A percentile compares a stretch with the other conserved stretches of the same genome.
phyloP scores from a whole-genome alignment of 2,888 invertebrate genomes.

The Melanchra persicariae region DNA sequence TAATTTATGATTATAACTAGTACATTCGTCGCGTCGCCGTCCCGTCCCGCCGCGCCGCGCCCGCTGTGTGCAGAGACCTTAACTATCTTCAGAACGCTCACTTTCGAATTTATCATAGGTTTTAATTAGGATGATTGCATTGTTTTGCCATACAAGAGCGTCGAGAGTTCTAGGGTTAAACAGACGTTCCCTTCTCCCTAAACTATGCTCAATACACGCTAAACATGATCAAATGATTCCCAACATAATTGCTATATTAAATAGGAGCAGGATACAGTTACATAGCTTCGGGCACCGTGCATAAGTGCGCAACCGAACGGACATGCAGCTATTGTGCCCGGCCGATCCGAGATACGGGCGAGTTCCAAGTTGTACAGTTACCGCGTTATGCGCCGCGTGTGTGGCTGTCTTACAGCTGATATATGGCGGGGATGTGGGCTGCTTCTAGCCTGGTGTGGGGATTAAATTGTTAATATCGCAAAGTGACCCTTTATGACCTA shows the following conservation, averaged over 20 bases:
- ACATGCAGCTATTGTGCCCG: constrained; percentile 71
- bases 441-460: constrained; percentile 48
- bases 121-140: no score
- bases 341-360: constrained; percentile 68
- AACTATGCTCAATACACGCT: constrained; percentile 9
- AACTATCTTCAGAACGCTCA: no score
- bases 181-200: constrained; percentile 10
- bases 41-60: no score
- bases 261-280: constrained; percentile 66
- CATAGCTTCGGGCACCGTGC: constrained; percentile 64
- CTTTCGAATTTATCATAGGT: no score
- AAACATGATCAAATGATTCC: constrained; percentile 51
- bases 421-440: constrained; percentile 52
- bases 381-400: constrained; percentile 63
- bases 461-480: constrained; percentile 44
- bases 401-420: constrained; percentile 59
- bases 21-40: no score
- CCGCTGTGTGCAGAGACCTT: no score
- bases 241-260: constrained; percentile 63
- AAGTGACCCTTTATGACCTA: constrained; percentile 28
- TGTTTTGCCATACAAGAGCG: no score
- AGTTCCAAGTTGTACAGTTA: constrained; percentile 71
- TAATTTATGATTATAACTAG: no score
- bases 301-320: constrained; percentile 68
- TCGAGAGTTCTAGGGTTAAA: background rate